phyloP scores from a whole-genome alignment of 1,140 invertebrate genomes.

The Eumaeus atala region DNA sequence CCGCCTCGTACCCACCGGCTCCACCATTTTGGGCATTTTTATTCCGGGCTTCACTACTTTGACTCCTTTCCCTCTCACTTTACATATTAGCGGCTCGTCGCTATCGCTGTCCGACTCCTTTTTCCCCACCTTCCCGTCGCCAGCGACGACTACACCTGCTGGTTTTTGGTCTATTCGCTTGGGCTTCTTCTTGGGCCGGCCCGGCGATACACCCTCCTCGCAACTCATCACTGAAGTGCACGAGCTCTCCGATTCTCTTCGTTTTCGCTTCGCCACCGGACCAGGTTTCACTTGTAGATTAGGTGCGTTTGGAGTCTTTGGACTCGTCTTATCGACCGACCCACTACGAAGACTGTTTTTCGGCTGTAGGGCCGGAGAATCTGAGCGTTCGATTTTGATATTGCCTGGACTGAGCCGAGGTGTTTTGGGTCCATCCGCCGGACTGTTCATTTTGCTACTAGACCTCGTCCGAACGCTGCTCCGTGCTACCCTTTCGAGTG shows the following conservation, averaged over 20 bases:
- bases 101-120: conserved; percentile 83
- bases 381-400: conserved; percentile 53
- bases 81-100: conserved; percentile 85
- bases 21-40: conserved; percentile 35
- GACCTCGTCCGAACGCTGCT: conserved; percentile 79
- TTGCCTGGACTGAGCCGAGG: conserved; percentile 77
- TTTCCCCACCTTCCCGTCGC: conserved; percentile 42
- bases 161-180: conserved; percentile 37
- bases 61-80: conserved; percentile 74
- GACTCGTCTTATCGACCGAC: conserved; percentile 61
- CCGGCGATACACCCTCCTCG: conserved; percentile 71
- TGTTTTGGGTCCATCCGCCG: conserved; percentile 77
- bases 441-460: conserved; percentile 82
- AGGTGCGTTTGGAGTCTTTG: conserved; percentile 35
- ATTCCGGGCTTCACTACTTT: conserved; percentile 33
- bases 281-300: conserved; percentile 32
- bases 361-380: conserved; percentile 61
- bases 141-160: conserved; percentile 27
- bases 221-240: conserved; percentile 76
- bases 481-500: conserved; percentile 58
- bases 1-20: conserved; percentile 57
- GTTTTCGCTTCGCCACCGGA: conserved; percentile 77
- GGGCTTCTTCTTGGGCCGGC: conserved; percentile 52
- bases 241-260: conserved; percentile 86
- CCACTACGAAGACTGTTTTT: conserved; percentile 57